These are phyloP conservation scores for Gnatocerus cornutus DNA, from an alignment of 2,888 invertebrate species.

Conservation along the genomic window DNA sequence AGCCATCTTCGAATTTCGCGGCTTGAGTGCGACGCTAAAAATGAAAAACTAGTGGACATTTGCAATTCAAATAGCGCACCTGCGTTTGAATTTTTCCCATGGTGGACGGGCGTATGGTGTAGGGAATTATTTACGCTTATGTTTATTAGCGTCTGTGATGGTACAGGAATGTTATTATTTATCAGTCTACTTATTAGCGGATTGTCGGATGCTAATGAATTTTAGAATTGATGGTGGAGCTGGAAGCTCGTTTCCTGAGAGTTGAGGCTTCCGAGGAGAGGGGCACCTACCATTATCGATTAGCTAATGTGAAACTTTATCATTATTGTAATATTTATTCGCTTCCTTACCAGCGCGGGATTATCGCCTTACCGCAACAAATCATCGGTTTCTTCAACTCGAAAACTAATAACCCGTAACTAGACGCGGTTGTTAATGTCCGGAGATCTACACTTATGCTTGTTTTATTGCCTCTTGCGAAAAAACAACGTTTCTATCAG, in stretches of 20 bases:
- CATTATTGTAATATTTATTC: conserved; percentile 49
- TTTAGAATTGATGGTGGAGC: conserved; percentile 49
- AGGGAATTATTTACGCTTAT: conserved; percentile 68
- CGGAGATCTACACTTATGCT: conserved; percentile 1
- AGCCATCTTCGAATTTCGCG: conserved; percentile 22
- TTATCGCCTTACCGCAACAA: conserved; percentile 43
- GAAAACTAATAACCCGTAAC: conserved; percentile 49
- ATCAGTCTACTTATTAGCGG: conserved; percentile 51
- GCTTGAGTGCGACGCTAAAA: conserved; percentile 26
- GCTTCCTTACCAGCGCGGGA: conserved; percentile 44
- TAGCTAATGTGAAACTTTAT: conserved; percentile 52
- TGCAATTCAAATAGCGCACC: conserved; percentile 71
- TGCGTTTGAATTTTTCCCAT: conserved; percentile 70
- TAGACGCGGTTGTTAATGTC: conserved; percentile 38
- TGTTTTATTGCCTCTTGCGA: conserved; percentile 3
- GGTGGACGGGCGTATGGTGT: conserved; percentile 58
- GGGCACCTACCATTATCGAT: conserved; percentile 47
- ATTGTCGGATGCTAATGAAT: conserved; percentile 51
- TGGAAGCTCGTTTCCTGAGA: conserved; percentile 42
- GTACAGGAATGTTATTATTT: conserved; percentile 54
- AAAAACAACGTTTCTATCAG: background rate
- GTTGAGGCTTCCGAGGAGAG: background rate
- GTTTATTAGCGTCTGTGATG: conserved; percentile 66
- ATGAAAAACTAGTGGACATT: conserved; percentile 61
- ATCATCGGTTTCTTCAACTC: conserved; percentile 44